Base-by-base conservation (phyloP, 2,888 invertebrate genomes). In the Drosophila greeni region DNA sequence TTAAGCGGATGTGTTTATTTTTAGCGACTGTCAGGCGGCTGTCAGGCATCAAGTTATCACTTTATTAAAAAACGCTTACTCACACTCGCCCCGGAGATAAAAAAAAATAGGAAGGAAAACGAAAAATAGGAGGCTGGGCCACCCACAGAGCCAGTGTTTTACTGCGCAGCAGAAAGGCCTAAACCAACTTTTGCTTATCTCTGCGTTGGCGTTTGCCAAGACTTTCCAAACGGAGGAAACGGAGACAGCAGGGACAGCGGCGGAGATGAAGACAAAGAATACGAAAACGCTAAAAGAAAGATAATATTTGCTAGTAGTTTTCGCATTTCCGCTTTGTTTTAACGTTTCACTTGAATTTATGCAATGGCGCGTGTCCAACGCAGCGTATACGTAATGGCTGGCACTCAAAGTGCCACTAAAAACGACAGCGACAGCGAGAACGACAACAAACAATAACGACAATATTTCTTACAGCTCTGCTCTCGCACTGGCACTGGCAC, bases 331-430 rank as follows among this genome's bases (percentile, higher is more conserved):
- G 85, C 70, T 85, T 85, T 79, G 84, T 83, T 79, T 85, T 79
- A 85, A 83, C 85, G 83, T 81, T 77, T 82, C 84, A 77, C 84
- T 85, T 85, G 85, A 79, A 79, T 83, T 83, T 83, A 85, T 79
- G 85, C 85, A 79, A 83, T 85, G 85, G 85, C 82, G 84, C 84
- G 85, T 79, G 78, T 79, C 85, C 78, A 85, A 85, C 81, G 85
- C 81, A 80, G 75, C 79, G 76, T 79, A 83, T 76, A 80, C 76
- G 82, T 76, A 83, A 81, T 79, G 75, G 67, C 62, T 59, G 66
- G 52, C 79, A 76, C 82, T 83, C 73, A 76, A 82, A 82, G 76
- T 66, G 67, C 66, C 82, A 81, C 78, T 69, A 76, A 78, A 76
- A 78, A 69, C 69, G 73, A 67, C 75, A 70, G 57, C 65, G 57